Conservation (phyloP, 2,797 vertebrate species). For the Periparus ater region DNA sequence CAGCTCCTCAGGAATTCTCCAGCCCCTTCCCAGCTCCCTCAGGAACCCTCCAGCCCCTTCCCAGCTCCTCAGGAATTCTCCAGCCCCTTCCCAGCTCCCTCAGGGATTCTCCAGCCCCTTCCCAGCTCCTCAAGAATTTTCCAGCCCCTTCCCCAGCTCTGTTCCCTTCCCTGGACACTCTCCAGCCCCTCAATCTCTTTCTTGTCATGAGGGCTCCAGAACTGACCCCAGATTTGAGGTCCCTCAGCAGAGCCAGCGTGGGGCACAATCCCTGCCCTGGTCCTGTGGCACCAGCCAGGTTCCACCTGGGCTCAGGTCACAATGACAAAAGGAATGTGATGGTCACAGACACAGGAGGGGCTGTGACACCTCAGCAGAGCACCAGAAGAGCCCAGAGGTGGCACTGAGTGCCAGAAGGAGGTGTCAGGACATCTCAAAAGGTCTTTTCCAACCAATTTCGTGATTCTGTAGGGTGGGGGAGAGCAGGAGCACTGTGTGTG, state of each 20-base stretch:
- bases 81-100: too few relatives aligned
- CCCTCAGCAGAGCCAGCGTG: not conserved
- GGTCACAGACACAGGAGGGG: not conserved
- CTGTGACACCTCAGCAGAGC: not conserved
- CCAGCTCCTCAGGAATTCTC: not conserved
- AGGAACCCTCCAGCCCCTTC: not conserved
- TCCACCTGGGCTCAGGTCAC: not conserved
- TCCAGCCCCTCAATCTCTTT: not conserved
- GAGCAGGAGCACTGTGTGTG: not conserved
- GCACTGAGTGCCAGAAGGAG: not conserved
- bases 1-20: not conserved
- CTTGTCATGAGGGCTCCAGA: not conserved
- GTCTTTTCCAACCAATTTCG: not conserved
- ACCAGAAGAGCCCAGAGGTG: fast-evolving
- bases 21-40: not conserved
- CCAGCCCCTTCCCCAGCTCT: not conserved
- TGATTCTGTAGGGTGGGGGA: not conserved
- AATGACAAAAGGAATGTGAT: not conserved
- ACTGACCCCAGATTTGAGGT: not conserved
- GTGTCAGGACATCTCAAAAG: not conserved
- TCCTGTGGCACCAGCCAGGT: not conserved
- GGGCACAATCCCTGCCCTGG: not conserved
- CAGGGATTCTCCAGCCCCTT: too few relatives aligned
- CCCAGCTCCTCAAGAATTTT: too few relatives aligned
- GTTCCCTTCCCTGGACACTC: fast-evolving